Evolutionary conservation across 2,113 vertebrate genomes (phyloP), one percentile per base, ranked within the genome.

Genomic region (Anguilla japonica): DNA sequence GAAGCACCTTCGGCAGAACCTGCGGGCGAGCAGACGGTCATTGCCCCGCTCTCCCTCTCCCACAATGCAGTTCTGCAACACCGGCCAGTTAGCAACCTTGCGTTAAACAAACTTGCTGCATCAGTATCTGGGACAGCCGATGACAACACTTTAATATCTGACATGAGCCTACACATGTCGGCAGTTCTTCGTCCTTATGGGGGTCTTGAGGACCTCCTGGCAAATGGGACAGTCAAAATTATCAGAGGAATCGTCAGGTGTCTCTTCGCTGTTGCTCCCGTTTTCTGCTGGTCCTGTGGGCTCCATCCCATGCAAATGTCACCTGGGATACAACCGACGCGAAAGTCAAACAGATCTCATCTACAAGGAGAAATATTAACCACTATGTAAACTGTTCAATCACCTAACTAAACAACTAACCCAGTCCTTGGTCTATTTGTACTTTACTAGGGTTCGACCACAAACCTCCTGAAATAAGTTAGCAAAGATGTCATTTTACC

Each of bases 211-310:
- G 22, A 91, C 82, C 5, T 91, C 90, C 67, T 89, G 90, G 57
- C 89, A 89, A 82, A 89, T 88, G 43, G 90, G 89, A 34, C 90
- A 91, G 67, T 90, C 85, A 11, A 81, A 91, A 29, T 88, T 85
- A 46, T 87, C 78, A 1, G 78, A 60, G 11, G 79, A 41, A 63
- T 81, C 53, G 3, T 29, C 41, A 20, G 11, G 41, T 26, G 26
- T 22, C 7, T 20, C 60, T 26, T 57, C 5, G 39, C 34, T 50
- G 29, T 34, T 53, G 29, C 20, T 26, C 15, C 53, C 29, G 79
- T 40, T 22, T 4, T 13, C 56, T 26, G 84, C 81, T n/a, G 46
- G 26, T 53, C n/a, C 84, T 0, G 67, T 29, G 9, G 41, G 7
- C 41, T 78, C 84, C 84, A 75, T 75, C 4, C 0, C 71, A 75